phyloP scores from a whole-genome alignment of 2,888 invertebrate genomes.

The Diogma glabrata region DNA sequence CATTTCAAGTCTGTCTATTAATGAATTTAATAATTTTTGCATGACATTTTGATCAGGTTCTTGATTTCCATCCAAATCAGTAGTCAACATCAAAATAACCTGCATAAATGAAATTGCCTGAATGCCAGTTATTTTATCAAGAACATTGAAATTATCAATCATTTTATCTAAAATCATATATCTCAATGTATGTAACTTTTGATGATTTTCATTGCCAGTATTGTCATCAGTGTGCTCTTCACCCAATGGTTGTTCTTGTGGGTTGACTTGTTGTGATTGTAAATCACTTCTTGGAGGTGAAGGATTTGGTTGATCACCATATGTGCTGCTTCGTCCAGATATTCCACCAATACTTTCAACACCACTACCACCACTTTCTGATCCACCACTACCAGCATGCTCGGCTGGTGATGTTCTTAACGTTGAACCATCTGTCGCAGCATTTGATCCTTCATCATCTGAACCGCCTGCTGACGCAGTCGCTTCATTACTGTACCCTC shows the following conservation, averaged over 20 bases:
- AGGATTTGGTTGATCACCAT: conserved; percentile 51
- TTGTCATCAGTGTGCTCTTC: conserved; percentile 27
- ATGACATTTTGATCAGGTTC: conserved; percentile 69
- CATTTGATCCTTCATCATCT: conserved; percentile 90
- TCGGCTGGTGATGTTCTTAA: conserved; percentile 75
- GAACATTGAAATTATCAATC: conserved; percentile 62
- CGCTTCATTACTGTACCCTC: conserved; percentile 41
- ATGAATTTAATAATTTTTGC: conserved; percentile 58
- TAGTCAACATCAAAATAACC: conserved; percentile 79
- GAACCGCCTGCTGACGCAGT: conserved; percentile 81
- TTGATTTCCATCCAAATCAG: conserved; percentile 76
- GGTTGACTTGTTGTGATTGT: conserved; percentile 20
- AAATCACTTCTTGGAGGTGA: conserved; percentile 29
- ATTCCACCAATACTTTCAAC: conserved; percentile 89
- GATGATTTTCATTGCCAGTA: conserved; percentile 32
- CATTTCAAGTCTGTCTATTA: conserved; percentile 62
- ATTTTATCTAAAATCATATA: conserved; percentile 59
- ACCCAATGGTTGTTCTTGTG: conserved; percentile 21
- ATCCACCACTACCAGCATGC: conserved; percentile 59
- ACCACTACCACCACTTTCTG: conserved; percentile 84
- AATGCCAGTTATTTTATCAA: conserved; percentile 68
- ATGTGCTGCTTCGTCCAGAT: conserved; percentile 87
- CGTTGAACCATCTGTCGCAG: conserved; percentile 89
- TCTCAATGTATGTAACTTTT: conserved; percentile 32
- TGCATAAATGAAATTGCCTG: conserved; percentile 86